These are phyloP conservation scores for Hoplias malabaricus DNA, from an alignment of 2,113 vertebrate genomes.

Conservation along the genomic window DNA sequence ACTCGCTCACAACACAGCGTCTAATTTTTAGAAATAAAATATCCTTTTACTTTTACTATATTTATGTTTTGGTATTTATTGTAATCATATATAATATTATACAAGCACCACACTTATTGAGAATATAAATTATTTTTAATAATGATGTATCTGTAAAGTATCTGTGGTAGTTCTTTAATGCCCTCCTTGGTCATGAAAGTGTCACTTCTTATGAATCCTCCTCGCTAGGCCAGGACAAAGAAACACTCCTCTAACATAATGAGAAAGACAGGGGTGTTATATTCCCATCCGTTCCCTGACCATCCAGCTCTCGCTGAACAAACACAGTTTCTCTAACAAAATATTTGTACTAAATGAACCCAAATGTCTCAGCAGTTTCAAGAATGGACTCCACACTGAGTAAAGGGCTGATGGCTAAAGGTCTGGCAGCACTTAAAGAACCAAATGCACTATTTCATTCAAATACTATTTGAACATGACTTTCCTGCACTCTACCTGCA, in stretches of 20 bases:
- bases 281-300: neutral
- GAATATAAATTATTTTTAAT: no score
- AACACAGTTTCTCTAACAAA: neutral
- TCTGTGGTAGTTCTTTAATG: neutral
- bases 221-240: neutral
- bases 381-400: constrained; percentile 4
- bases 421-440: neutral
- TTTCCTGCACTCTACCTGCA: neutral
- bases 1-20: no score
- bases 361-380: constrained; percentile 9
- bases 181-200: neutral
- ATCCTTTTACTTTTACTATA: no score
- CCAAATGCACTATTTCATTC: neutral
- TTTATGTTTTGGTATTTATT: no score
- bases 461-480: neutral
- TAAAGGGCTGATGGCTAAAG: neutral
- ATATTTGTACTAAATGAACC: constrained; percentile 16
- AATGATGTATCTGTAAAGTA: neutral
- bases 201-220: neutral
- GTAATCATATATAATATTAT: no score
- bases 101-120: neutral
- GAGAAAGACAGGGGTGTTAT: neutral
- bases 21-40: no score
- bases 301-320: neutral
- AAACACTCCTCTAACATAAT: neutral